A percentile compares a stretch with the other conserved stretches of the same genome.
phyloP scores from a whole-genome alignment of 2,888 invertebrate species.

The Automeris io region DNA sequence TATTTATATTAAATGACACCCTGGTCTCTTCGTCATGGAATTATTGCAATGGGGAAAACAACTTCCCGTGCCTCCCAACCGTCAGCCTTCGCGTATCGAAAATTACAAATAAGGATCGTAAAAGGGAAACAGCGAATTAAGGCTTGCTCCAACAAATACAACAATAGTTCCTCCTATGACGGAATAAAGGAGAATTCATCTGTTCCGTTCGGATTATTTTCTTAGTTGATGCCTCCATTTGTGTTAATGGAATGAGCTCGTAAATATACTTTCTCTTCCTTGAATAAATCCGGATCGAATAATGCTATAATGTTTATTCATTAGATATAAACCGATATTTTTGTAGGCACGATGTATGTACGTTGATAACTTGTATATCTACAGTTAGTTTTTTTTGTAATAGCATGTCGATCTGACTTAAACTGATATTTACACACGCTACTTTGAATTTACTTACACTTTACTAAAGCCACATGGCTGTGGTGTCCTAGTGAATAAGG shows the following conservation, averaged over 20 bases:
- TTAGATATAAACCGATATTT: slow-evolving; percentile 14
- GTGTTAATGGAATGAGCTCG: slow-evolving; percentile 42
- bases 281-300: slow-evolving; percentile 40
- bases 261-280: slow-evolving; percentile 36
- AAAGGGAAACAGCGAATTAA: slow-evolving; percentile 1
- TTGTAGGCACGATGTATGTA: background rate
- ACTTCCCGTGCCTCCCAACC: background rate
- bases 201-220: slow-evolving; percentile 34
- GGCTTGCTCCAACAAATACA: slow-evolving; percentile 6
- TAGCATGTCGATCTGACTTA: too few relatives aligned
- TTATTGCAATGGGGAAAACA: background rate
- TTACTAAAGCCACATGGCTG: too few relatives aligned
- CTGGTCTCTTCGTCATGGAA: too few relatives aligned
- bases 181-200: slow-evolving; percentile 21
- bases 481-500: too few relatives aligned
- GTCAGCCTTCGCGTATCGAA: slow-evolving; percentile 1
- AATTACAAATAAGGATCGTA: slow-evolving; percentile 4
- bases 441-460: too few relatives aligned
- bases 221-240: slow-evolving; percentile 41
- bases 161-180: slow-evolving; percentile 8
- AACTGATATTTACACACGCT: too few relatives aligned
- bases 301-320: slow-evolving; percentile 42
- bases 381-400: too few relatives aligned
- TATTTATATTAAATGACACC: too few relatives aligned
- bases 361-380: background rate